These are phyloP conservation scores for Tetraneura akinire DNA, from an alignment of 1,140 invertebrate species.

Conservation along the genomic window DNA sequence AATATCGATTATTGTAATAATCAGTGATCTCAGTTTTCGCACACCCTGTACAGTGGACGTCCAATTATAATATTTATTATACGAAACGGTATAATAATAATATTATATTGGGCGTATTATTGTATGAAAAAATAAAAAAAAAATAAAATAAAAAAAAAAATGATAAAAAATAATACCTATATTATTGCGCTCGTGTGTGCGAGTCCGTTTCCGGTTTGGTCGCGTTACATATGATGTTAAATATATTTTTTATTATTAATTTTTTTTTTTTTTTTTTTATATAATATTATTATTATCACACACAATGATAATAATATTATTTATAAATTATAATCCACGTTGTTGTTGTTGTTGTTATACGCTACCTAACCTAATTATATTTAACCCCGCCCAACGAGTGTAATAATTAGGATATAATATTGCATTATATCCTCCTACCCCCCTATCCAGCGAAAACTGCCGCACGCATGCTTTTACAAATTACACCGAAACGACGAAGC, in stretches of 20 bases:
- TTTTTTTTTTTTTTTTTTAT: not conserved
- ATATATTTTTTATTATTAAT: not conserved
- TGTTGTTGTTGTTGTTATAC: not conserved
- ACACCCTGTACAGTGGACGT: too few species aligned
- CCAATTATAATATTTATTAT: too few species aligned
- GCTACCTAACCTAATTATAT: conserved; percentile 30
- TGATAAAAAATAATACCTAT: not conserved
- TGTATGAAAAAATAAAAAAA: not conserved
- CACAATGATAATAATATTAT: not conserved
- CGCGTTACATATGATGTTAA: not conserved
- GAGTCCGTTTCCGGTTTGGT: conserved; percentile 23
- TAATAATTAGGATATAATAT: conserved; percentile 30
- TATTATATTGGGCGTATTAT: too few species aligned
- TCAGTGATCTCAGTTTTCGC: too few species aligned
- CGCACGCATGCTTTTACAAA: too few species aligned
- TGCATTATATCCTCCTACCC: not conserved
- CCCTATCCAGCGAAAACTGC: not conserved
- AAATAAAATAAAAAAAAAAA: not conserved
- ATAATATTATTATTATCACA: not conserved
- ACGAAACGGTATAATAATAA: too few species aligned
- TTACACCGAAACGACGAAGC: not conserved
- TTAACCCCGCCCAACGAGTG: not conserved
- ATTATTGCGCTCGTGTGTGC: conserved; percentile 13
- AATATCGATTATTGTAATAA: too few species aligned
- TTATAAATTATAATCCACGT: conserved; percentile 5